Base-by-base conservation (phyloP, 2,888 invertebrate genomes). In the Pegoplata infirma region DNA sequence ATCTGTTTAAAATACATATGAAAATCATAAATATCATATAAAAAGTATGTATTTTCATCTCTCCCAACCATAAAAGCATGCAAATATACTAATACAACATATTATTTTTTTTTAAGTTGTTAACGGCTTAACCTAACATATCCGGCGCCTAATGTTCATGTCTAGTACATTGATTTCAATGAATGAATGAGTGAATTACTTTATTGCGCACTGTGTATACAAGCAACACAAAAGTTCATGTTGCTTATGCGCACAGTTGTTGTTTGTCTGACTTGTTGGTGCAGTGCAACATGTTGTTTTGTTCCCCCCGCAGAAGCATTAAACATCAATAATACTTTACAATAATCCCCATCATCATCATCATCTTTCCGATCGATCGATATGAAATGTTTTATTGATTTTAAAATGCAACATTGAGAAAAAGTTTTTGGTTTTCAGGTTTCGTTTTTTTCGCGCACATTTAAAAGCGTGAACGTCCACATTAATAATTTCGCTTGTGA, bases 391-490 rank as follows among this genome's bases (percentile, higher is more conserved):
- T 86, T 85, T 84, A 85, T 86, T 89, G 89, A 89, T 89, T 89
- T 89, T 87, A 86, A n/a, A 85, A 85, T 86, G 87, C 85, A 86
- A 67, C 55, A 55, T 46, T 47, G 40, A 81, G 81, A 25, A 53
- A 59, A 36, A n/a, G 28, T 47, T 75, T 47, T 16, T 53, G 14
- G n/a, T n/a, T n/a, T n/a, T n/a, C n/a, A n/a, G n/a, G n/a, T n/a
- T n/a, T n/a, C n/a, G n/a, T n/a, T 51, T 67, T 28, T 32, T 32
- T 19, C 67, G 51, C 44, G 49, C 80, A 63, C 56, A 79, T 80
- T 89, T 88, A 88, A 89, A 89, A 89, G 89, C 89, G 89, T 89
- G 89, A 89, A 89, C 89, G 89, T 87, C 85, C 88, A 88, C 89
- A 89, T 89, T 89, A 89, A 89, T 89, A 89, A 89, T 89, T 88